phyloP scores from a whole-genome alignment of 2,888 invertebrate species.

The Spatulosminthurus flaviceps region DNA sequence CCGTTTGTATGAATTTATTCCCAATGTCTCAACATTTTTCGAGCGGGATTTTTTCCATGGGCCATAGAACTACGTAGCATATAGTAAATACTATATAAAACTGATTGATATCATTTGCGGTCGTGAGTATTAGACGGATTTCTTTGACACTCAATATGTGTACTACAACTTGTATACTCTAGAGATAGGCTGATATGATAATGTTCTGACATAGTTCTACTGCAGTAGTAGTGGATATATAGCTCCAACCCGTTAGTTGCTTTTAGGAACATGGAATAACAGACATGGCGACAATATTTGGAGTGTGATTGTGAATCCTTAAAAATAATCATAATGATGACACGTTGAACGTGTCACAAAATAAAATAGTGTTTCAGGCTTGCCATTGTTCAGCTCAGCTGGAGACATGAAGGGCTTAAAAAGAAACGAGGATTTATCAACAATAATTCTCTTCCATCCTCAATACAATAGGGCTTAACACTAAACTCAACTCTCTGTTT shows the following conservation, averaged over 20 bases:
- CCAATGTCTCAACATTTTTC: no score
- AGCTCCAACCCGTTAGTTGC: not conserved
- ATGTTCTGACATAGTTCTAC: no score
- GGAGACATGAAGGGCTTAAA: conserved; percentile 48
- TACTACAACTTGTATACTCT: no score
- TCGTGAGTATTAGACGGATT: no score
- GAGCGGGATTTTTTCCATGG: not conserved
- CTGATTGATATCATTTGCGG: no score
- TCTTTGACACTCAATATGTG: no score
- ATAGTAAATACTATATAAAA: no score
- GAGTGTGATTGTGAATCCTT: conserved; percentile 18
- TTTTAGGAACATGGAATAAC: not conserved
- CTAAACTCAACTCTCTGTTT: conserved; percentile 14
- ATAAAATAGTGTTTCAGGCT: conserved; percentile 28
- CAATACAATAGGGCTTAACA: conserved; percentile 3
- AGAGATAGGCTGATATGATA: no score
- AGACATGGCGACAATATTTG: conserved; percentile 9
- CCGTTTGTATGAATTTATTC: no score
- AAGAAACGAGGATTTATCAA: conserved; percentile 46
- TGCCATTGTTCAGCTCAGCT: conserved; percentile 42
- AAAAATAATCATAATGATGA: conserved; percentile 52
- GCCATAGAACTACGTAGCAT: no score
- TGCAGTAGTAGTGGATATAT: not conserved
- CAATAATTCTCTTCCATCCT: conserved; percentile 21
- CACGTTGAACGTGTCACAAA: conserved; percentile 55